Conservation (phyloP, 2,797 vertebrate species). For the Taenioides sp. region DNA sequence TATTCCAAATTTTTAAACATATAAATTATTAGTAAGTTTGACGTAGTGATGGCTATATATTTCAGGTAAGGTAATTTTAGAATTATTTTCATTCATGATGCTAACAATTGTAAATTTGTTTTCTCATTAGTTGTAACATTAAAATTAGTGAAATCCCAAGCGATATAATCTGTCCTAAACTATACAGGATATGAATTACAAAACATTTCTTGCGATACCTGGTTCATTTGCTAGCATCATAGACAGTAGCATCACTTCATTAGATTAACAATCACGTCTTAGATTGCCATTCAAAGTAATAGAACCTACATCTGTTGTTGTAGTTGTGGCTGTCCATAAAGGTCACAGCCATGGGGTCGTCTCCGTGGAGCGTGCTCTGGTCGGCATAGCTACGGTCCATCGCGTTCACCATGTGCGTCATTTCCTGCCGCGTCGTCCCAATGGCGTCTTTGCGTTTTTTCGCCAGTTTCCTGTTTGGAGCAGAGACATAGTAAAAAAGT, state of each 20-base stretch:
- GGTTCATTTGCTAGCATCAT: not conserved
- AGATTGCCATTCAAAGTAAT: not conserved
- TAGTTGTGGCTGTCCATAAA: slow-evolving; percentile 99
- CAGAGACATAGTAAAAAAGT: slow-evolving; percentile 45
- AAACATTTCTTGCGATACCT: not conserved
- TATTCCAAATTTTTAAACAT: too few relatives aligned
- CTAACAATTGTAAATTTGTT: not conserved
- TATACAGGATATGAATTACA: not conserved
- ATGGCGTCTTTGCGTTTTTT: slow-evolving; percentile 98
- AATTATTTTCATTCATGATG: too few relatives aligned
- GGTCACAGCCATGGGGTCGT: slow-evolving; percentile 94
- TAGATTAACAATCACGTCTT: not conserved
- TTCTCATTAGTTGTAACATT: not conserved
- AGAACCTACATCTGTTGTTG: slow-evolving; percentile 94
- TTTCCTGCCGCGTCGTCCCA: slow-evolving; percentile 94
- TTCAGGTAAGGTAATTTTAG: too few relatives aligned
- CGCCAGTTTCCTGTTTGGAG: slow-evolving; percentile 89
- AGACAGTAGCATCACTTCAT: not conserved
- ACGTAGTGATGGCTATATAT: too few relatives aligned
- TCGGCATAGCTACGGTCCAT: slow-evolving; percentile 98
- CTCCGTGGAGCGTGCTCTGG: slow-evolving; percentile 95
- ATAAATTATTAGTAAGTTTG: too few relatives aligned
- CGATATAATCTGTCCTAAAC: not conserved
- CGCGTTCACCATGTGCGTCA: slow-evolving; percentile 99
- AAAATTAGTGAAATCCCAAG: not conserved